Conservation (phyloP, 1,140 invertebrate species). For the Apis cerana region DNA sequence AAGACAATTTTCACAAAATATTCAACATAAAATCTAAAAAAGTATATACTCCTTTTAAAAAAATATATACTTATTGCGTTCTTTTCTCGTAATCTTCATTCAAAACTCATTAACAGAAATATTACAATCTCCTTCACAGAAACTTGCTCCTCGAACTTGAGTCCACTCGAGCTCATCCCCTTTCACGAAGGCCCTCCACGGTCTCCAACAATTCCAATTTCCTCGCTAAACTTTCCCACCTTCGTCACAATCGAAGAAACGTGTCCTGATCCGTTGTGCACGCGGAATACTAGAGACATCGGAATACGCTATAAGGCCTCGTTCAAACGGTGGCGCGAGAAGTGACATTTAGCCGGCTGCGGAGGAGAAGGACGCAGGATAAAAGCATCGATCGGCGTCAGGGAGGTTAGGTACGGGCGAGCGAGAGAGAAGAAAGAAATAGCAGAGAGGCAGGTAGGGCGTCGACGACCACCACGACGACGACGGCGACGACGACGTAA, state of each 20-base stretch:
- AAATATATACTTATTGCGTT: no score
- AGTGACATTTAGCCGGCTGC: conserved; percentile 38
- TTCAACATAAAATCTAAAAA: no score
- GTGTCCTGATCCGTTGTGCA: background rate
- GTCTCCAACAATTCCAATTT: background rate
- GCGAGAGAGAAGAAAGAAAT: background rate
- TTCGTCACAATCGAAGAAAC: background rate
- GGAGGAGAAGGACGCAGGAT: conserved; percentile 58
- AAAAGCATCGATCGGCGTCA: conserved; percentile 64
- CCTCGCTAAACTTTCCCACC: no score
- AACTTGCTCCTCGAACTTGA: background rate
- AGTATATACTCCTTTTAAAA: no score
- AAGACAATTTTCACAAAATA: no score
- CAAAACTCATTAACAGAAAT: background rate
- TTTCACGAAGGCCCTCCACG: no score
- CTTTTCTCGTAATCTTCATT: no score
- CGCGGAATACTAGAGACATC: background rate
- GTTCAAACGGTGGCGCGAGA: conserved; percentile 21
- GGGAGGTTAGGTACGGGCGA: conserved; percentile 36
- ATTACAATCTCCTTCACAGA: background rate
- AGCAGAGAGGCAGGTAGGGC: conserved; percentile 34
- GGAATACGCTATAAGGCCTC: background rate
- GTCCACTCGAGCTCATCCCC: background rate
- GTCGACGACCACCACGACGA: conserved; percentile 52
- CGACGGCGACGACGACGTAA: conserved; percentile 48